Evolutionary conservation across 1,140 invertebrate genomes (phyloP).

Genomic region (Pectinophora gossypiella): DNA sequence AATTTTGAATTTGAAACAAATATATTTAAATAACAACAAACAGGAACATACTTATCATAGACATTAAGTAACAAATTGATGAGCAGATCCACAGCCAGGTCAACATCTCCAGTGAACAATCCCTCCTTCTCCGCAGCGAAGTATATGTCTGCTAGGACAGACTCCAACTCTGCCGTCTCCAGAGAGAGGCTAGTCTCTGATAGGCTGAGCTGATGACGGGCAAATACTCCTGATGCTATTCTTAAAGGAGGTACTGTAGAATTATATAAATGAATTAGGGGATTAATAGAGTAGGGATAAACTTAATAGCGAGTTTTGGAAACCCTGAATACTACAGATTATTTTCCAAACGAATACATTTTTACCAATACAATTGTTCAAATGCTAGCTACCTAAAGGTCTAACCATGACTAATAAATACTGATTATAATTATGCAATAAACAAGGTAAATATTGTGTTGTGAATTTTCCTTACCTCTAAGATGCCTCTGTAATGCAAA

Average conservation of each 20-base stretch:
- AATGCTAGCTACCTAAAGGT: too few relatives aligned
- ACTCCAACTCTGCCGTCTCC: slow-evolving; percentile 77
- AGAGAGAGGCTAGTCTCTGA: slow-evolving; percentile 77
- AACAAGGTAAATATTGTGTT: too few relatives aligned
- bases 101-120: slow-evolving; percentile 73
- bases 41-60: slow-evolving; percentile 78
- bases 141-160: slow-evolving; percentile 79
- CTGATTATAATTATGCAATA: too few relatives aligned
- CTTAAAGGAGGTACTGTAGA: slow-evolving; percentile 78
- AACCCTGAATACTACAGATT: too few relatives aligned
- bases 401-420: too few relatives aligned
- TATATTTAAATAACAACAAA: too few relatives aligned
- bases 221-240: slow-evolving; percentile 76
- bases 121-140: slow-evolving; percentile 78
- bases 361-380: too few relatives aligned
- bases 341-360: too few relatives aligned
- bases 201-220: slow-evolving; percentile 77
- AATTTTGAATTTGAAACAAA: too few relatives aligned
- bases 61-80: slow-evolving; percentile 79
- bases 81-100: slow-evolving; percentile 76
- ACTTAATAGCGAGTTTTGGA: too few relatives aligned
- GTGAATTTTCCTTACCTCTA: slow-evolving; percentile 77
- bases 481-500: slow-evolving; percentile 81
- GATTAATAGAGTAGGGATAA: too few relatives aligned
- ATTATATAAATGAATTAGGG: too few relatives aligned